Evolutionary conservation across 2,797 vertebrate genomes (phyloP), one percentile per base, ranked within the genome.

Genomic region (Parauchenoglanis punctatus): DNA sequence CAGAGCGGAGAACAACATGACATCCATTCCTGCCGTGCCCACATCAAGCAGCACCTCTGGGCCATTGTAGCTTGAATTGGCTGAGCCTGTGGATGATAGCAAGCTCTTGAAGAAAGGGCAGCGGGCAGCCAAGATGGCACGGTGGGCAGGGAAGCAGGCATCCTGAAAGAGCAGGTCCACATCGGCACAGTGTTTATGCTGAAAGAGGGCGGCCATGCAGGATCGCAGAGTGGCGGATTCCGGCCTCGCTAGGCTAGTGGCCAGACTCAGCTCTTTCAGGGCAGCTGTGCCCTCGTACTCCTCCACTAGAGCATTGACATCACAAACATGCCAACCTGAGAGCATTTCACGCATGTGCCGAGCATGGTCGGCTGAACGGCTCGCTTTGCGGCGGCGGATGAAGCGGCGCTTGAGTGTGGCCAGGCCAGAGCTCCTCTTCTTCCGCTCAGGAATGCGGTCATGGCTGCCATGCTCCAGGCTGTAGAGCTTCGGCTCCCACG

Each of bases 161-260:
- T 98, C 98, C 93, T 98, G 98, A 95, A 99, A 99, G 95, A 99
- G 98, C 93, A 99, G 97, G 95, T 99, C 99, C 87, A 99, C 98
- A 75, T 99, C 99, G 0, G 99, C 99, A 96, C 98, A 99, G 90
- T 99, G 99, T 92, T 99, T 99, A 93, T 98, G 98, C 94, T 98
- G 97, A 92, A 99, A 99, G 87, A 99, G 97, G 89, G 97, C 97
- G 73, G 98, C 97, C 95, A 99, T 97, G 90, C 99, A 96, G 87
- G 97, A 97, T 87, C 97, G 97, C 86, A 99, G 93, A 18, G 96
- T 97, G 89, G 96, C 97, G 31, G 97, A 97, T 92, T 98, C 98
- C 0, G 98, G 96, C 54, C 98, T 95, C 40, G 99, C 98, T 91
- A 99, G 95, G 91, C 97, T 98, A 91, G 98, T 98, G 93, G 99